Evolutionary conservation across 1,140 invertebrate species (phyloP).

Genomic region (Leptinotarsa lineolata): DNA sequence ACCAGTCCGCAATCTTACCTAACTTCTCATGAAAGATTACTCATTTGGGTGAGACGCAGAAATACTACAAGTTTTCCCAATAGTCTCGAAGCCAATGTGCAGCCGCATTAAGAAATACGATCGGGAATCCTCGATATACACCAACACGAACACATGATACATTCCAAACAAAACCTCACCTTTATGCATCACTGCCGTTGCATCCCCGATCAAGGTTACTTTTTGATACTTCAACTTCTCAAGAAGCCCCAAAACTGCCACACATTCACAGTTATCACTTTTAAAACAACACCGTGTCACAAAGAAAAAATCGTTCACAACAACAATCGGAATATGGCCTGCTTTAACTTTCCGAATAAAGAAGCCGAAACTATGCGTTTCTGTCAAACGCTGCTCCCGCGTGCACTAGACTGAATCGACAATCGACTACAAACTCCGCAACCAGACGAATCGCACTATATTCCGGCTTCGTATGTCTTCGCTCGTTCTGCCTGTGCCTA

Average conservation of each 20-base stretch:
- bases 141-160: too few relatives aligned
- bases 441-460: neutral
- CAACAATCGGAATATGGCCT: neutral
- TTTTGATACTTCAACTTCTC: neutral
- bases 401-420: neutral
- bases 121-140: too few relatives aligned
- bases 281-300: neutral
- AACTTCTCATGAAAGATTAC: too few relatives aligned
- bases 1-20: too few relatives aligned
- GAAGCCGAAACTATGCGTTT: neutral
- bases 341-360: neutral
- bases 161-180: neutral
- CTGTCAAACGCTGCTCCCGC: neutral
- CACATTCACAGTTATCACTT: neutral
- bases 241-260: too few relatives aligned
- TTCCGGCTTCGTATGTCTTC: neutral
- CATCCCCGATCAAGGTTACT: neutral
- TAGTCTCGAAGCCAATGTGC: too few relatives aligned
- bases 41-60: too few relatives aligned
- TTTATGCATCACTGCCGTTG: conserved; percentile 2
- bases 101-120: too few relatives aligned
- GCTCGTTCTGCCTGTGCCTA: conserved; percentile 1
- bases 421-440: neutral
- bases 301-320: neutral
- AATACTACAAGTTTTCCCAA: too few relatives aligned